A percentile compares a stretch with the other conserved stretches of the same genome.
Conservation (phyloP, 2,113 vertebrate species). For the Notarius quadriscutis region DNA sequence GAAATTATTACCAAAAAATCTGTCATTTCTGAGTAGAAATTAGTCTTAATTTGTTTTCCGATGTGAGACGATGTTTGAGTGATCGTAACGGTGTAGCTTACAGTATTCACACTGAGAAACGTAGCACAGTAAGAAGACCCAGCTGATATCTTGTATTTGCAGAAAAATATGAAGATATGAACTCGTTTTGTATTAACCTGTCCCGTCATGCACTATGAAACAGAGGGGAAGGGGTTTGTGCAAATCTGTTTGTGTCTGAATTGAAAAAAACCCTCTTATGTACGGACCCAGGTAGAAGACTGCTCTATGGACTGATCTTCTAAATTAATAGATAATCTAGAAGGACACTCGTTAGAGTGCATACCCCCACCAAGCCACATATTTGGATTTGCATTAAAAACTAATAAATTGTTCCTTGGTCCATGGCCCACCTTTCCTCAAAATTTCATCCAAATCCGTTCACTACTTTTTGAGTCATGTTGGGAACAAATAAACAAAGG, state of each 20-base stretch:
- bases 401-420: no score
- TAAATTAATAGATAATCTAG: not conserved
- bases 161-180: not conserved
- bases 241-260: not conserved
- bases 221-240: not conserved
- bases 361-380: no score
- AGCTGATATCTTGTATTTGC: not conserved
- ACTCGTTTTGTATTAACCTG: not conserved
- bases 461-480: no score
- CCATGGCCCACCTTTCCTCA: no score
- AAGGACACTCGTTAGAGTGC: no score
- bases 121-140: not conserved
- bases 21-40: not conserved
- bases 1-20: not conserved
- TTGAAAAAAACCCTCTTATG: not conserved
- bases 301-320: not conserved
- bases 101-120: not conserved
- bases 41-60: not conserved
- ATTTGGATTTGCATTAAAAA: no score
- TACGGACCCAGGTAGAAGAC: not conserved
- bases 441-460: no score
- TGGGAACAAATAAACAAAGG: no score
- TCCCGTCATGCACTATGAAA: not conserved
- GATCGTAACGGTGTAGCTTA: not conserved
- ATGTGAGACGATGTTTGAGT: not conserved